A percentile compares a stretch with the other conserved stretches of the same genome.
phyloP scores from a whole-genome alignment of 2,797 vertebrate genomes.

The Pseudochirops corinnae region DNA sequence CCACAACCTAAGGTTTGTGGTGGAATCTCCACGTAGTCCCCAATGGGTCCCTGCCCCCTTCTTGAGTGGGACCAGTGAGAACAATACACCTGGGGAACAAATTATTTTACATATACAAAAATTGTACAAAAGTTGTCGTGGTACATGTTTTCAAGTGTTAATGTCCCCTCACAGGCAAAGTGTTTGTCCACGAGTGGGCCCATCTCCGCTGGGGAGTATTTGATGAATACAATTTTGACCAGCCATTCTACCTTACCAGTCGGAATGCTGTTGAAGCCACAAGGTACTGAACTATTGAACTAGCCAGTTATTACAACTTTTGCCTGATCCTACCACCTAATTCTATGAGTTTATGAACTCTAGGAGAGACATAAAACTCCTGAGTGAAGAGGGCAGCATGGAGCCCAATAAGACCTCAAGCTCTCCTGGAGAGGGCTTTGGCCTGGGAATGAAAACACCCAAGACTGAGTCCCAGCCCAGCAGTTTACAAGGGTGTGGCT shows the following conservation, averaged over 20 bases:
- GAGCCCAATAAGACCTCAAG: not conserved
- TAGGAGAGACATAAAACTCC: not conserved
- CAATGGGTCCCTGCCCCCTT: not conserved
- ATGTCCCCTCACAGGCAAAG: slow-evolving; percentile 78
- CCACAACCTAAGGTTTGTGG: not conserved
- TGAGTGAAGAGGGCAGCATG: not conserved
- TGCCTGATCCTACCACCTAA: not conserved
- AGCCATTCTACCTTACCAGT: slow-evolving; percentile 81
- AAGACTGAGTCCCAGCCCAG: not conserved
- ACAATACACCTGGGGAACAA: not conserved
- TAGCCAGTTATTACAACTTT: slow-evolving; percentile 36
- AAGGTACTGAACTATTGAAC: slow-evolving; percentile 78
- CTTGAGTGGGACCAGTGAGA: not conserved
- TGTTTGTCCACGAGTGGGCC: slow-evolving; percentile 88
- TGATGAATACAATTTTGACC: slow-evolving; percentile 84
- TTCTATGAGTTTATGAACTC: not conserved
- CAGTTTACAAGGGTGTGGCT: not conserved
- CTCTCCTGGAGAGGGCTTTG: not conserved
- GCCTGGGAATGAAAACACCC: not conserved
- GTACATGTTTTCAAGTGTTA: slow-evolving; percentile 35
- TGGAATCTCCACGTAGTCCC: not conserved
- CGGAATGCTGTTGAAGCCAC: slow-evolving; percentile 78
- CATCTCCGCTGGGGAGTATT: slow-evolving; percentile 87
- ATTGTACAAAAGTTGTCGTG: slow-evolving; percentile 24
- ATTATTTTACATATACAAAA: slow-evolving; percentile 29